These are phyloP conservation scores for Yponomeuta evonymella DNA, from an alignment of 2,888 invertebrate genomes.

Conservation along the genomic window DNA sequence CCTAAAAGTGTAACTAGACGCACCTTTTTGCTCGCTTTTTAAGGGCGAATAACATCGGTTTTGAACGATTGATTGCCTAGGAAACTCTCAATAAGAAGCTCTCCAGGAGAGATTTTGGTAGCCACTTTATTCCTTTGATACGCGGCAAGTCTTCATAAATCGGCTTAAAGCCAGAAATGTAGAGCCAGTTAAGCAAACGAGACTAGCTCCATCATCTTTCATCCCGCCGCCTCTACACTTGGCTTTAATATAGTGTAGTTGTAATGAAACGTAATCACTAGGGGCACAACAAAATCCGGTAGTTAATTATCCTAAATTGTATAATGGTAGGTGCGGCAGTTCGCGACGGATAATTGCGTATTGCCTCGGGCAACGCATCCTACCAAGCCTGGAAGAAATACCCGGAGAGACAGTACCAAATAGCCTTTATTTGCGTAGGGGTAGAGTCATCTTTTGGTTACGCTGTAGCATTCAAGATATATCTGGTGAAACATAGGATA, in stretches of 20 bases:
- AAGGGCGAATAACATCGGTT: no score
- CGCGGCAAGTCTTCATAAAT: background rate
- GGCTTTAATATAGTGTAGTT: conserved; percentile 43
- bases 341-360: conserved; percentile 46
- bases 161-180: background rate
- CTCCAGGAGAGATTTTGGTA: no score
- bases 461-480: background rate
- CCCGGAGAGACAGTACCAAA: background rate
- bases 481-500: background rate
- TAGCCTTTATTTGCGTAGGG: background rate
- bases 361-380: conserved; percentile 25
- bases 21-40: no score
- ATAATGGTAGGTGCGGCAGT: conserved; percentile 62
- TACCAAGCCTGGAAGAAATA: background rate
- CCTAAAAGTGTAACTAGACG: no score
- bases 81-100: no score
- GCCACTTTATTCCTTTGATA: no score
- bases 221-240: conserved; percentile 23
- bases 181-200: background rate
- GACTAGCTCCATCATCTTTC: conserved; percentile 8
- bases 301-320: conserved; percentile 76
- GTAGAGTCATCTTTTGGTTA: background rate
- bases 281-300: conserved; percentile 67
- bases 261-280: conserved; percentile 70
- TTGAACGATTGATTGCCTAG: no score